Evolutionary conservation across 2,797 vertebrate genomes (phyloP).

Genomic region (Zenarchopterus dispar): DNA sequence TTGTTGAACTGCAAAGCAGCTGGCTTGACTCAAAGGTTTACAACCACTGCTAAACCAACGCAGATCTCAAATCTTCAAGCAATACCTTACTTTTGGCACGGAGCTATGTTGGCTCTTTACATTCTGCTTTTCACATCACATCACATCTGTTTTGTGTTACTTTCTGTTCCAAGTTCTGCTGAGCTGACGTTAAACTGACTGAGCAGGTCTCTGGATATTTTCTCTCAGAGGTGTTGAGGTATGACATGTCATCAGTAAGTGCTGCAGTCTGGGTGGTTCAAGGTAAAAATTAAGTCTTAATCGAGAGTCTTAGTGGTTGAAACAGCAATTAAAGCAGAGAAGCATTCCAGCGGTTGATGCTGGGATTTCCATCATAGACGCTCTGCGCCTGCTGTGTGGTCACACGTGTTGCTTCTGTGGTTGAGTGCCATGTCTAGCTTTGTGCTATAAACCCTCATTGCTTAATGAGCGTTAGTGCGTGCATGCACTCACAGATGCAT

Average conservation of each 20-base stretch:
- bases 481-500: conserved; percentile 36
- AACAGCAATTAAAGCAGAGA: conserved; percentile 52
- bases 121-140: conserved; percentile 41
- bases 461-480: conserved; percentile 40
- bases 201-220: conserved; percentile 37
- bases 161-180: conserved; percentile 45
- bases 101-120: conserved; percentile 27
- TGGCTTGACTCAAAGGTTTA: conserved; percentile 64
- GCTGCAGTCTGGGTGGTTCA: conserved; percentile 11
- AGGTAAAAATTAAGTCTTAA: conserved; percentile 28
- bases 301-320: conserved; percentile 45
- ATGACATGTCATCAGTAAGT: conserved; percentile 49
- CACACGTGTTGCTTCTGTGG: conserved; percentile 63
- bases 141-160: conserved; percentile 70
- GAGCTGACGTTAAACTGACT: conserved; percentile 33
- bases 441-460: conserved; percentile 40
- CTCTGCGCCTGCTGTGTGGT: conserved; percentile 34
- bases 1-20: conserved; percentile 37
- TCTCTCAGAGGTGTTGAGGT: conserved; percentile 52
- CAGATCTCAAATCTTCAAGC: conserved; percentile 42
- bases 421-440: conserved; percentile 49
- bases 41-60: conserved; percentile 45
- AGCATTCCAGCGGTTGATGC: conserved; percentile 51
- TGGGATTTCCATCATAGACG: conserved; percentile 60
- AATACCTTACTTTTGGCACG: conserved; percentile 54